Base-by-base conservation (phyloP, 2,797 vertebrate species). In the Salmo trutta region DNA sequence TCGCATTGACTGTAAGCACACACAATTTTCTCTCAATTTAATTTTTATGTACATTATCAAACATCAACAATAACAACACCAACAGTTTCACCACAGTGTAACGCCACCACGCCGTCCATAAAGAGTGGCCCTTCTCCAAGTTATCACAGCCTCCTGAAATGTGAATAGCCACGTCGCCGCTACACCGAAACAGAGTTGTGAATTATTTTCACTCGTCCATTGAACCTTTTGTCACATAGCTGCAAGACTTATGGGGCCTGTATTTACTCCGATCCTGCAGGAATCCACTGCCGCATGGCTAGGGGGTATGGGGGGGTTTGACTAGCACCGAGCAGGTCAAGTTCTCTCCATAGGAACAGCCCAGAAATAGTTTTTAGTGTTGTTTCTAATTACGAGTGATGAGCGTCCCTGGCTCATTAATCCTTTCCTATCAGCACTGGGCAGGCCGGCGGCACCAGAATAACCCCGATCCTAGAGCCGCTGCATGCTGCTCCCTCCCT, bases 311-410 rank as follows among this genome's bases (percentile, higher is more conserved):
- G 80, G 84, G 74, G 76, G 88, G 77, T 86, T 59, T 82, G 86
- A 91, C 92, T 90, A 87, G 85, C 87, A 85, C 91, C 91, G 89
- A 88, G 85, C 87, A 82, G 82, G 91, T 94, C 87, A 93, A 94
- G 93, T 91, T 94, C 94, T 84, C 92, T 90, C 90, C 93, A 89
- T 95, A 96, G 95, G 95, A 92, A 93, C 93, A 93, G 91, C 91
- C 91, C 90, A 86, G 90, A 93, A 97, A 97, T 96, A 96, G 95
- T 93, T 85, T 89, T 82, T 88, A 89, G 91, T 82, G 94, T 94
- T 96, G 95, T 95, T 96, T 96, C 95, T 96, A 96, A 96, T 97
- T 97, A 95, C 92, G 91, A 95, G 72, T 79, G 94, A 95, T 95
- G 96, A 96, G 93, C 91, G 94, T 93, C 89, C 93, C 41, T 75